Base-by-base conservation (phyloP, 1,140 invertebrate species). In the silkworm (Bombyx mori) region DNA sequence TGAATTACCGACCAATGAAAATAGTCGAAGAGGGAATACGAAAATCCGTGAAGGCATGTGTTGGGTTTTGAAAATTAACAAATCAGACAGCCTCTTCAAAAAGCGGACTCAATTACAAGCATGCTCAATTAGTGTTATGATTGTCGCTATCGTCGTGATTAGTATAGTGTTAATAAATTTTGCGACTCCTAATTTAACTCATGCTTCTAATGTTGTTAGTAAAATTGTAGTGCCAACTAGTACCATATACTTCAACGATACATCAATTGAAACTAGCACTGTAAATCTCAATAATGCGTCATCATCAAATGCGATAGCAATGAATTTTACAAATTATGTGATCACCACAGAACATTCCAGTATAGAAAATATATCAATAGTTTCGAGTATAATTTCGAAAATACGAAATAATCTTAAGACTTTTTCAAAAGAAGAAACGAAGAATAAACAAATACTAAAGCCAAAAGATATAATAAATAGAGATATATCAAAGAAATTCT, bases 41-140 rank as follows among this genome's bases (percentile, higher is more conserved):
- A 68, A 86, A 84, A 76, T 79, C 77, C 60, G 69, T 88, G 10
- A 82, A 80, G 73, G 83, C 56, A 77, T 88, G 46, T 78, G 80
- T 43, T 88, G 86, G 79, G 73, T 88, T 12, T 70, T 88, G 26
- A 78, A 85, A 60, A 82, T 87, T 62, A 73, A 80, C 52, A 67
- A 85, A 55, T 81, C 72, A 65, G 83, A 88, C 56, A 82, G 74
- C 64, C 72, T 80, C 26, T 72, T 79, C 44, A 84, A 84, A 58
- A 84, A 84, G 59, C 70, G 80, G 63, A 84, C 79, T 60, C 77
- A 81, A 71, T 79, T 87, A 61, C 82, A 86, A 71, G 81, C 81
- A 42, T 87, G 81, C 77, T 87, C 84, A 79, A 86, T 87, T 73
- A 83, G 77, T 77, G 70, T 86, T 60, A 87, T 86, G 81, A 82